Conservation (phyloP, 2,888 invertebrate genomes). For the Cheiracanthium punctorium region DNA sequence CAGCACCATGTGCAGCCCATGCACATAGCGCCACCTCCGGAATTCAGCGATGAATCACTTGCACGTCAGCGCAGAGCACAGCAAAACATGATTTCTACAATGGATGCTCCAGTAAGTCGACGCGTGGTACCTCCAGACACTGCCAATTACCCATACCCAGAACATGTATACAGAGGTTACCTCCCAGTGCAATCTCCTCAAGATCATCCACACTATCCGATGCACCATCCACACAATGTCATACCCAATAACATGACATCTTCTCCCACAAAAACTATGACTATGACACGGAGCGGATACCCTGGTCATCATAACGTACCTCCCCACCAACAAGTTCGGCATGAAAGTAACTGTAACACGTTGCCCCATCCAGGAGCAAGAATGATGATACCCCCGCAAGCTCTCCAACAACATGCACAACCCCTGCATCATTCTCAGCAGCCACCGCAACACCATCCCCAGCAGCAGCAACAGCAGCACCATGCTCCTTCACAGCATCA, state of each 20-base stretch:
- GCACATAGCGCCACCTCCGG: slow-evolving; percentile 83
- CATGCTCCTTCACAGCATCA: slow-evolving; percentile 28
- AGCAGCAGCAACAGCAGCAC: slow-evolving; percentile 13
- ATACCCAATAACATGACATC: slow-evolving; percentile 74
- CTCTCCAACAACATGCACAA: slow-evolving; percentile 26
- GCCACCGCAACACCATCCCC: background rate
- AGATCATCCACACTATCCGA: slow-evolving; percentile 67
- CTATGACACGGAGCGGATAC: slow-evolving; percentile 56
- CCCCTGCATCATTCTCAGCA: slow-evolving; percentile 11
- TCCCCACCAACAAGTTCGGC: slow-evolving; percentile 48
- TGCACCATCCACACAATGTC: slow-evolving; percentile 73
- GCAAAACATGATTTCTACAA: slow-evolving; percentile 57
- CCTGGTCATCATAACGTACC: slow-evolving; percentile 45
- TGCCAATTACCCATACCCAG: slow-evolving; percentile 49
- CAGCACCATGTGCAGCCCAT: slow-evolving; percentile 29
- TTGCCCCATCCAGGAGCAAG: slow-evolving; percentile 56
- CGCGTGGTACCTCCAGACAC: slow-evolving; percentile 53
- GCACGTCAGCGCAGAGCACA: slow-evolving; percentile 52
- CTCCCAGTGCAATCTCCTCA: slow-evolving; percentile 63
- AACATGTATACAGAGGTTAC: slow-evolving; percentile 59
- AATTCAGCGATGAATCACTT: slow-evolving; percentile 85
- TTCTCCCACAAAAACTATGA: slow-evolving; percentile 65
- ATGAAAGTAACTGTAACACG: slow-evolving; percentile 66
- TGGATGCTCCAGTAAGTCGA: slow-evolving; percentile 59
- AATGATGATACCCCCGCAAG: slow-evolving; percentile 50